A percentile compares a stretch with the other conserved stretches of the same genome.
These are phyloP conservation scores for Aproaerema taeniolella DNA, from an alignment of 2,888 invertebrate genomes.

Conservation along the genomic window DNA sequence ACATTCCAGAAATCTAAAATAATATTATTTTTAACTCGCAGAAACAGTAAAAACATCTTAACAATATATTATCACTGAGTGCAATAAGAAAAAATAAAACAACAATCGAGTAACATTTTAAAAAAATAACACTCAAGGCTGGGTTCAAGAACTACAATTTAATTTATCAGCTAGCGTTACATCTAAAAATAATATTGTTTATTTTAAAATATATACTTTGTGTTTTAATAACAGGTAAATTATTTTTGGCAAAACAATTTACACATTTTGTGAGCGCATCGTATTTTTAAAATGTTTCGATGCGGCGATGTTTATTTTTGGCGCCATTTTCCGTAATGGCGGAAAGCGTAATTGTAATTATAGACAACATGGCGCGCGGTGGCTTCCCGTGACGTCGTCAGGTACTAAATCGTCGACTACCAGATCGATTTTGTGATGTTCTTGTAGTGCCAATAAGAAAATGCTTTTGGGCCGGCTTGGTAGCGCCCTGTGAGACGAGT, in stretches of 20 bases:
- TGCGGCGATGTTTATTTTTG: constrained; percentile 35
- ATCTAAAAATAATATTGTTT: constrained; percentile 13
- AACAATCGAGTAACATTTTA: constrained; percentile 10
- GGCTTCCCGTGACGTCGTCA: constrained; percentile 16
- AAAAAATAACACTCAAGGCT: constrained; percentile 8
- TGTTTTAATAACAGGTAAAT: constrained; percentile 12
- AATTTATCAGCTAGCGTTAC: constrained; percentile 17
- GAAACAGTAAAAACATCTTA: constrained; percentile 14
- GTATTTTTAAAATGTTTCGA: constrained; percentile 39
- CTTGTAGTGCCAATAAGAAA: constrained; percentile 10
- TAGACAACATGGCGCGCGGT: constrained; percentile 19
- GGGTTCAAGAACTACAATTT: constrained; percentile 10
- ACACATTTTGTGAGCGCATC: constrained; percentile 33
- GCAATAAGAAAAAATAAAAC: constrained; percentile 11
- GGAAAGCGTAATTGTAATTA: constrained; percentile 30
- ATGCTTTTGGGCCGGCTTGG: constrained; percentile 11
- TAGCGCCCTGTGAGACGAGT: constrained; percentile 4
- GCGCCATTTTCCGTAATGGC: constrained; percentile 30
- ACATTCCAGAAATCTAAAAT: constrained; percentile 40
- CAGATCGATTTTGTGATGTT: constrained; percentile 14
- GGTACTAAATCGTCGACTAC: constrained; percentile 17
- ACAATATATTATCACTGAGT: constrained; percentile 14
- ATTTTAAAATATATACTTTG: constrained; percentile 9
- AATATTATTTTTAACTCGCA: constrained; percentile 12
- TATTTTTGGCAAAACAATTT: constrained; percentile 27